Conservation (phyloP, 2,113 vertebrate genomes). For the Zapus hudsonius region DNA sequence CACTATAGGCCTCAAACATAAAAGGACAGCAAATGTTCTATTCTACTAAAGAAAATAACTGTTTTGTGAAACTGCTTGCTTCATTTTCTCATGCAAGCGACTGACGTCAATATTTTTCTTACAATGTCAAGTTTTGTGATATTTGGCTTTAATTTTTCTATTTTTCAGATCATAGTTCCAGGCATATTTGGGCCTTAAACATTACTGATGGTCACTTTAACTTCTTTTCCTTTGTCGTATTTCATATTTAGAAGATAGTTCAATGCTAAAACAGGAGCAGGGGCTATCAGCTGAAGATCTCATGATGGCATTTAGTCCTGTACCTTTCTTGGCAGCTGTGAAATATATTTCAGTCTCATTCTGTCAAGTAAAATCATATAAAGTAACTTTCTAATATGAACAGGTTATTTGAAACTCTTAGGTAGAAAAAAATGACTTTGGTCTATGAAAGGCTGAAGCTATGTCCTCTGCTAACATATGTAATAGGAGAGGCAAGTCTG, state of each 20-base stretch:
- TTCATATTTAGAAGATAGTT: conserved; percentile 33
- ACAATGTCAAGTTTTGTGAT: neutral
- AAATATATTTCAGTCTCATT: conserved; percentile 13
- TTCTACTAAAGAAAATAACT: neutral
- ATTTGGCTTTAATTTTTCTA: neutral
- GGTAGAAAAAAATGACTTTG: neutral
- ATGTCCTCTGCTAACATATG: neutral
- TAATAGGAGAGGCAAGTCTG: neutral
- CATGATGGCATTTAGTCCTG: neutral
- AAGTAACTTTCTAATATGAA: conserved; percentile 14
- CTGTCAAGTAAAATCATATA: conserved; percentile 36
- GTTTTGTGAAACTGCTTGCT: neutral
- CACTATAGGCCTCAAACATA: neutral
- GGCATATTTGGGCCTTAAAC: neutral
- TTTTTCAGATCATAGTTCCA: neutral
- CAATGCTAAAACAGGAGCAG: conserved; percentile 25
- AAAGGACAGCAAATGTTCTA: neutral
- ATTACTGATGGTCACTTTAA: neutral
- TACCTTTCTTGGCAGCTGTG: neutral
- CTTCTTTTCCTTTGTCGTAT: neutral
- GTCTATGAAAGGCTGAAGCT: neutral
- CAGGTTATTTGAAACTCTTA: neutral
- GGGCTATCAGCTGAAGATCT: neutral
- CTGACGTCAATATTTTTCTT: neutral
- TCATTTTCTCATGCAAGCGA: neutral